Evolutionary conservation across 1,140 invertebrate genomes (phyloP), one percentile per base, ranked within the genome.

Genomic region (Neodiprion lecontei): DNA sequence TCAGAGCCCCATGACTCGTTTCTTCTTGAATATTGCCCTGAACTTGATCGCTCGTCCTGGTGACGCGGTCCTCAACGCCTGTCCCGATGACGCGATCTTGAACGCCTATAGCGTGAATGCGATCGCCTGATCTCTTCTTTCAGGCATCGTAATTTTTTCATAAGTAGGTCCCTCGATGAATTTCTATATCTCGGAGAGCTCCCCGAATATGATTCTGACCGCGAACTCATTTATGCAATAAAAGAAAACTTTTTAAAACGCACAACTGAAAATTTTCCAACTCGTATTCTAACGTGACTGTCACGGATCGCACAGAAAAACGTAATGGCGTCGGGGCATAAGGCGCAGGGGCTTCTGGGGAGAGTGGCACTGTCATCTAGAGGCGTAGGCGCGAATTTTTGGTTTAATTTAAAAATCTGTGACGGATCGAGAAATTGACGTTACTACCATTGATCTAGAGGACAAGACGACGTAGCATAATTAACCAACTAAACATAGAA

Each of bases 401-500:
- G 67, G 17, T 1, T 69, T 53, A 23, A 67, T 66, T 73, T 67
- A 48, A 65, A 73, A 73, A 40, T 40, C 28, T 40, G 28, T 40
- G 28, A 5, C 28, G 73, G 67, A 74, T 74, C 67, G 72, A 74
- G 66, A 66, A 74, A 74, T 66, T 74, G 72, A 68, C 72, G 72
- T 69, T 69, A 74, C 67, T 74, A 74, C 66, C 72, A 74, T 74
- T 74, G 72, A 48, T 68, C 72, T 4, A 40, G 28, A 40, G 28
- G 28, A 40, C 28, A 40, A 40, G 28, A 40, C 28, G 28, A 40
- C 28, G 28, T 40, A 40, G 28, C 65, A 71, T 40, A 80, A 90
- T 85, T 76, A 90, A 74, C 80, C 89, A 90, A 76, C 75, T 85
- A 79, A 90, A 83, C 69, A 85, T 75, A 71, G 72, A 84, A 0